These are phyloP conservation scores for Nerophis ophidion DNA, from an alignment of 2,113 vertebrate species.

Conservation along the genomic window DNA sequence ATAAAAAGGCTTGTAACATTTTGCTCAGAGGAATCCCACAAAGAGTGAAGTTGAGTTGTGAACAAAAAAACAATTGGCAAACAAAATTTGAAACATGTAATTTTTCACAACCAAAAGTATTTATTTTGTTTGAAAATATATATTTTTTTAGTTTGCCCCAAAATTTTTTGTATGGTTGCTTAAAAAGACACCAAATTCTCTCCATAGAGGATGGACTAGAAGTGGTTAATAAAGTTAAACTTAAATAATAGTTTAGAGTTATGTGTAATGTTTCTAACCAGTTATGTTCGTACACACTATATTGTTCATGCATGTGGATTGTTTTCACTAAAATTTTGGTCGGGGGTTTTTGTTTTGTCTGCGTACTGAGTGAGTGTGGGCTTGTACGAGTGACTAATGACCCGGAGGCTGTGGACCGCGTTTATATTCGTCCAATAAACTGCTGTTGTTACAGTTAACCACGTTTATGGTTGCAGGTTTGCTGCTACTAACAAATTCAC, in stretches of 20 bases:
- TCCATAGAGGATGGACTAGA: conserved; percentile 14
- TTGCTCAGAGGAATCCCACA: too few relatives aligned
- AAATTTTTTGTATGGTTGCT: too few relatives aligned
- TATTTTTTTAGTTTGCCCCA: too few relatives aligned
- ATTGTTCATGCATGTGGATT: conserved; percentile 52
- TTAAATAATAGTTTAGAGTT: conserved; percentile 2
- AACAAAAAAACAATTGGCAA: too few relatives aligned
- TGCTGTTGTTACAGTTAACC: conserved; percentile 49
- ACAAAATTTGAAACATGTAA: too few relatives aligned
- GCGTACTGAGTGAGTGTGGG: not conserved
- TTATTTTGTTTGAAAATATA: too few relatives aligned
- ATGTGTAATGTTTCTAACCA: conserved; percentile 30
- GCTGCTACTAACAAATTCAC: conserved; percentile 56
- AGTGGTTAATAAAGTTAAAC: not conserved
- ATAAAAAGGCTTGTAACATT: too few relatives aligned
- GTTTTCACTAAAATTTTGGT: conserved; percentile 27
- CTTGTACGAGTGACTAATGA: conserved; percentile 54
- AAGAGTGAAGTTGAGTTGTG: too few relatives aligned
- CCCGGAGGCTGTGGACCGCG: conserved; percentile 33
- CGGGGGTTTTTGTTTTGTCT: conserved; percentile 26
- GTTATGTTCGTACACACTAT: conserved; percentile 2
- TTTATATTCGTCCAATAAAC: conserved; percentile 26
- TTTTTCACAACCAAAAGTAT: too few relatives aligned
- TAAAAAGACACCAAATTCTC: too few relatives aligned
- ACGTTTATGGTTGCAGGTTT: conserved; percentile 35